Conservation (phyloP, 2,113 vertebrate species). For the Recurvirostra avosetta region DNA sequence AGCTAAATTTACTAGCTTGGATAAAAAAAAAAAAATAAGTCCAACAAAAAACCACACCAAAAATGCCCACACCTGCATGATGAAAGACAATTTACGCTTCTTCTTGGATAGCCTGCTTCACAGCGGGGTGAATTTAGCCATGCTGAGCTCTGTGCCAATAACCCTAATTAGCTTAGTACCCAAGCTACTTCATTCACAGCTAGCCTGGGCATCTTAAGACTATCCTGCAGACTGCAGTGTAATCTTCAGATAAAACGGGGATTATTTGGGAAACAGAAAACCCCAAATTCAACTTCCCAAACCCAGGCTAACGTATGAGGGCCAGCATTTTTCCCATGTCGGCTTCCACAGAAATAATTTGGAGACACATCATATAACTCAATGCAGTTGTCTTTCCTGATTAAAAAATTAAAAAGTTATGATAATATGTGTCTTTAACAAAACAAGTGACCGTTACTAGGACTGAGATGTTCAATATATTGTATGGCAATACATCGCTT, state of each 20-base stretch:
- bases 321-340: neutral
- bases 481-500: neutral
- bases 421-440: neutral
- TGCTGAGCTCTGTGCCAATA: neutral
- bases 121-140: neutral
- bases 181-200: neutral
- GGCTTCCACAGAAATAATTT: neutral
- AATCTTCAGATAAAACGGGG: neutral
- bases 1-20: neutral
- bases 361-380: neutral
- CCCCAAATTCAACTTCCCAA: neutral
- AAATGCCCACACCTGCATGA: neutral
- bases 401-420: neutral
- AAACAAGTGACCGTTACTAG: neutral
- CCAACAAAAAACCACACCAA: accelerated
- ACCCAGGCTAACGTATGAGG: neutral
- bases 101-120: neutral
- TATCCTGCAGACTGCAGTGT: neutral
- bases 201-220: neutral
- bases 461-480: neutral
- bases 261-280: neutral
- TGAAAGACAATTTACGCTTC: neutral
- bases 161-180: neutral
- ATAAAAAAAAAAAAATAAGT: neutral
- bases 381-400: neutral